Evolutionary conservation across 2,888 invertebrate species (phyloP).

Genomic region (Sesamia inferens): DNA sequence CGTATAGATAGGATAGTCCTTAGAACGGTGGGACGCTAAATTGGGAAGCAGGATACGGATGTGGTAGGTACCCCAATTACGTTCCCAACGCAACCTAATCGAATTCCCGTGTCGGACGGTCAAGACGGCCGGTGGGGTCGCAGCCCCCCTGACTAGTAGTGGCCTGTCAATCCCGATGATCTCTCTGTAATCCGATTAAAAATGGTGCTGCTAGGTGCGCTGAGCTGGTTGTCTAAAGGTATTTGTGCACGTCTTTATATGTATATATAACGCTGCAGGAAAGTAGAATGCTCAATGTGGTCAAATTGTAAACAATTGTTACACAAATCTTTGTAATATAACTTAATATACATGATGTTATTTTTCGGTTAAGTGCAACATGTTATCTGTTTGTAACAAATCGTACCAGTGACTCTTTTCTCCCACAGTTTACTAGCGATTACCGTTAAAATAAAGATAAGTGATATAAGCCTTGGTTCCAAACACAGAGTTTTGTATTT

Average conservation of each 20-base stretch:
- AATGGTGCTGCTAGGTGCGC: constrained; percentile 2
- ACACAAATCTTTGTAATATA: background rate
- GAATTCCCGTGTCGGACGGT: constrained; percentile 75
- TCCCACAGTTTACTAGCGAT: no score
- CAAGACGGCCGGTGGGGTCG: constrained; percentile 56
- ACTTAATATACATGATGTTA: background rate
- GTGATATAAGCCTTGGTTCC: background rate
- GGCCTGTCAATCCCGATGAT: constrained; percentile 40
- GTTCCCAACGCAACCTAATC: constrained; percentile 70
- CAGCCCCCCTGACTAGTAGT: constrained; percentile 36
- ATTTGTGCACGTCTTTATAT: background rate
- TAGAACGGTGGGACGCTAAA: constrained; percentile 24
- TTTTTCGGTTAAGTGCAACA: background rate
- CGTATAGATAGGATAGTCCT: constrained; percentile 22
- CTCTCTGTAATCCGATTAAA: constrained; percentile 39
- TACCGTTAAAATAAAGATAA: background rate
- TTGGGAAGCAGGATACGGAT: constrained; percentile 50
- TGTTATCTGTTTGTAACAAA: background rate
- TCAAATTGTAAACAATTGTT: background rate
- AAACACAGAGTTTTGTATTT: background rate
- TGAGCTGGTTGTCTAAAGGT: background rate
- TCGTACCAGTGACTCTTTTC: background rate
- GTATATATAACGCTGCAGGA: background rate
- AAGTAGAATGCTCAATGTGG: background rate
- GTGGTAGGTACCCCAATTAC: constrained; percentile 67